Percentiles rank a stretch among this genome's conserved stretches.
These are phyloP conservation scores for Steinernema hermaphroditum DNA, from an alignment of 2,888 invertebrate species.

Conservation along the genomic window DNA sequence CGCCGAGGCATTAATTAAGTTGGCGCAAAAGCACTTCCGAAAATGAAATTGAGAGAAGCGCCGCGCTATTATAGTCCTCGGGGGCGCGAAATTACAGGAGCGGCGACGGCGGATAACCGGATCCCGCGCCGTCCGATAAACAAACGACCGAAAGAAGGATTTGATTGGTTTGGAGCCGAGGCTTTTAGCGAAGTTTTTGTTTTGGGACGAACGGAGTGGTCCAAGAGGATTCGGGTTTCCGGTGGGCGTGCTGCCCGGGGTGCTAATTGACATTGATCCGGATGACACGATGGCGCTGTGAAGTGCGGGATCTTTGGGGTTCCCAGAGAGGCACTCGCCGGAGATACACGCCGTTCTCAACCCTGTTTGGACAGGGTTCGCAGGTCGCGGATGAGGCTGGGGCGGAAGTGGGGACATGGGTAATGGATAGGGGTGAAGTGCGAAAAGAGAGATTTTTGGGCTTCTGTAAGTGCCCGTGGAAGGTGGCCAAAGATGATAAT, in stretches of 20 bases:
- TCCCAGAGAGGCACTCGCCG: constrained; percentile 21
- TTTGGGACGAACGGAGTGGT: neutral
- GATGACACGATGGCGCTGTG: constrained; percentile 17
- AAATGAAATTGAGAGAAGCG: constrained; percentile 26
- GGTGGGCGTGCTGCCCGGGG: neutral
- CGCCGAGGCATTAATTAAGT: constrained; percentile 29
- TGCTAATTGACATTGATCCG: constrained; percentile 25
- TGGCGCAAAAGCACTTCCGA: constrained; percentile 29
- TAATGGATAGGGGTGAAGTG: neutral
- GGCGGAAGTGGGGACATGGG: neutral
- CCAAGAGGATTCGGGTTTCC: constrained; percentile 5
- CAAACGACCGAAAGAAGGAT: constrained; percentile 16
- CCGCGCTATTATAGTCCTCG: constrained; percentile 23
- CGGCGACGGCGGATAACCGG: constrained; percentile 25
- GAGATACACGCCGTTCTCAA: neutral
- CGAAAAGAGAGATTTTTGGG: neutral
- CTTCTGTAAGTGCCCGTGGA: too few relatives aligned
- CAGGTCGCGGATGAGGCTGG: neutral
- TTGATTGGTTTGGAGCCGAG: constrained; percentile 8
- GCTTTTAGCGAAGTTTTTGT: constrained; percentile 21
- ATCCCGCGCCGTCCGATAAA: constrained; percentile 5
- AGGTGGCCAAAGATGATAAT: too few relatives aligned
- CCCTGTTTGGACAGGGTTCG: neutral
- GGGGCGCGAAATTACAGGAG: constrained; percentile 31
- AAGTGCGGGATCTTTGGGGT: constrained; percentile 4